Evolutionary conservation across 2,888 invertebrate species (phyloP).

Genomic region (Sipha maydis): DNA sequence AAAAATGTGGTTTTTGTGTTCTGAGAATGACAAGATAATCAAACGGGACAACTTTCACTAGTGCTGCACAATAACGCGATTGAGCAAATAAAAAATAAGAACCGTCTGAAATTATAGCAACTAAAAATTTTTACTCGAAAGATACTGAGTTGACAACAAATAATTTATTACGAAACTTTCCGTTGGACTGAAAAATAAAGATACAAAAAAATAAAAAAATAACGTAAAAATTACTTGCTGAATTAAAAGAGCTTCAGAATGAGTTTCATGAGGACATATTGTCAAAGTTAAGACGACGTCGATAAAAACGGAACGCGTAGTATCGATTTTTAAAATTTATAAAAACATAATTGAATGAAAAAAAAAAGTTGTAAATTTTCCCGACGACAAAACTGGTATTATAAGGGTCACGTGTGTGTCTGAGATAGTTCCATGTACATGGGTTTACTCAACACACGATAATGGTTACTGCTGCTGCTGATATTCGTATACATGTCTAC

Average conservation of each 20-base stretch:
- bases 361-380: not conserved
- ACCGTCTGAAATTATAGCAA: not conserved
- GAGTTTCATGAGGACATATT: not conserved
- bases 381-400: no score
- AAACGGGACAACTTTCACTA: not conserved
- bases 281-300: not conserved
- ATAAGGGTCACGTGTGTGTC: no score
- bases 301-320: not conserved
- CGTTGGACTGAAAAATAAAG: not conserved
- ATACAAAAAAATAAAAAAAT: not conserved
- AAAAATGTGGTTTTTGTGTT: not conserved
- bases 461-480: no score
- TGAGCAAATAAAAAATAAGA: not conserved
- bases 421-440: no score
- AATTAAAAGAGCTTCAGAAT: not conserved
- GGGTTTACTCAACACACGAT: no score
- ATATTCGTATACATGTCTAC: no score
- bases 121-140: not conserved
- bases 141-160: not conserved
- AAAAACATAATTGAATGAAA: not conserved
- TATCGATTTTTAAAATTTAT: not conserved
- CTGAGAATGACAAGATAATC: not conserved
- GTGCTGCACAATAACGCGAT: no score
- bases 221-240: not conserved
- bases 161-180: constrained; percentile 18